Evolutionary conservation across 2,888 invertebrate species (phyloP).

Genomic region (Epinotia ramella): DNA sequence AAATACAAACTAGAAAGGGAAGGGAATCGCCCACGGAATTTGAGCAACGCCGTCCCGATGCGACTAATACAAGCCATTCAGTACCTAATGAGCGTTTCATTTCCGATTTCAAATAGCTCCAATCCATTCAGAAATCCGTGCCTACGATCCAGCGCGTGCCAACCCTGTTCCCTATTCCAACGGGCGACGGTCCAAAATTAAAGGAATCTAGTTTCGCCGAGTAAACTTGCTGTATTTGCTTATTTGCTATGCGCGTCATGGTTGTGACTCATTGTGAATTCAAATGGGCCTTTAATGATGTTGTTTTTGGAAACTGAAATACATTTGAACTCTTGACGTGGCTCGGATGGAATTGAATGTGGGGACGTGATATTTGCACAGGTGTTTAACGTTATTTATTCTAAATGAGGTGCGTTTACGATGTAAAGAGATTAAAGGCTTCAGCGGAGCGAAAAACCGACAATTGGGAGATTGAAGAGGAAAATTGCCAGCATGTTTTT

Average conservation of each 20-base stretch:
- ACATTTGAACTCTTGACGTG: slow-evolving; percentile 34
- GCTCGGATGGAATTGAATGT: slow-evolving; percentile 17
- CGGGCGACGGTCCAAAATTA: slow-evolving; percentile 48
- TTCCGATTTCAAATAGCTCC: slow-evolving; percentile 62
- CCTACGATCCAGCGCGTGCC: slow-evolving; percentile 48
- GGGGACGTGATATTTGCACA: slow-evolving; percentile 13
- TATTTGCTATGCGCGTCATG: slow-evolving; percentile 63
- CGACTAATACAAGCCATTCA: slow-evolving; percentile 51
- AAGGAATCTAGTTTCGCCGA: slow-evolving; percentile 40
- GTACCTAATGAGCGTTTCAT: slow-evolving; percentile 64
- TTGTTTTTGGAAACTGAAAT: slow-evolving; percentile 58
- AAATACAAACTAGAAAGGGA: slow-evolving; percentile 14
- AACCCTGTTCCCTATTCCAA: slow-evolving; percentile 46
- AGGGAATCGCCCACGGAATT: slow-evolving; percentile 13
- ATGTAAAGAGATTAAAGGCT: slow-evolving; percentile 10
- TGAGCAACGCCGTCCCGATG: neutral
- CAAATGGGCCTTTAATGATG: slow-evolving; percentile 65
- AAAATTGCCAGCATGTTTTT: slow-evolving; percentile 11
- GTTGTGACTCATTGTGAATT: slow-evolving; percentile 58
- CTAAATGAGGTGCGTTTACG: neutral
- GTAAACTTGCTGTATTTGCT: slow-evolving; percentile 50
- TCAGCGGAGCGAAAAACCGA: slow-evolving; percentile 13
- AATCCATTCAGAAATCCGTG: slow-evolving; percentile 56
- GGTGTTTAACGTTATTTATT: slow-evolving; percentile 12
- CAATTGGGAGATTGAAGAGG: slow-evolving; percentile 12